Evolutionary conservation across 2,797 vertebrate genomes (phyloP), one percentile per base, ranked within the genome.

Genomic region (Poecile montanus): DNA sequence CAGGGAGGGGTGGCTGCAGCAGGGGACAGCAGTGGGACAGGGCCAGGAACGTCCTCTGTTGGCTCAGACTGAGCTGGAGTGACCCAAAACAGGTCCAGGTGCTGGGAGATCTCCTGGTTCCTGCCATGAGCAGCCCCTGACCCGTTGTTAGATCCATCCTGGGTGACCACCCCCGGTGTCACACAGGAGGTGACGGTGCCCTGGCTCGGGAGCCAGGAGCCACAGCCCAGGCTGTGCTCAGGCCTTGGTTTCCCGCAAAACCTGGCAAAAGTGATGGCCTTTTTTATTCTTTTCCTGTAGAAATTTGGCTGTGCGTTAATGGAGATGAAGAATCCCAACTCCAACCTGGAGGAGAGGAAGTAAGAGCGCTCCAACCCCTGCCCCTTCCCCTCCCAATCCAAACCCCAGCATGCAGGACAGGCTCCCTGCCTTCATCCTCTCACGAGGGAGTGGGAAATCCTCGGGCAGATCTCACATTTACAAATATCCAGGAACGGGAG

Each of bases 251-350:
- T 66, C 67, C 63, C 53, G 40, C 26, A 66, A 16, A 61, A n/a
- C 12, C 17, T 5, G 23, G 6, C n/a, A 56, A 61, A 61, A 18
- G 36, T 75, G 62, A 95, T 2, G 3, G 19, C 5, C 19, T 21
- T 17, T 40, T 26, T 20, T 2, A 1, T 42, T 32, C 34, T 25
- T 51, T 73, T 44, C 23, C 67, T 94, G 22, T 63, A 99, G 99
- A 99, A 99, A 98, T 99, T 99, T 57, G 99, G 99, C 97, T 98
- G 98, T 0, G 99, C 98, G 0, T 96, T 99, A 85, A 99, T 99
- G 99, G 99, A 99, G 95, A 99, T 99, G 99, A 98, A 98, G 85
- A 99, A 99, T 92, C 99, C 99, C 62, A 99, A 99, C 79, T 98
- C 99, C 76, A 98, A 99, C 96, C 98, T 98, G 54, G 99, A 99